Evolutionary conservation across 2,888 invertebrate species (phyloP).

Genomic region (Drosophila peninsularis): DNA sequence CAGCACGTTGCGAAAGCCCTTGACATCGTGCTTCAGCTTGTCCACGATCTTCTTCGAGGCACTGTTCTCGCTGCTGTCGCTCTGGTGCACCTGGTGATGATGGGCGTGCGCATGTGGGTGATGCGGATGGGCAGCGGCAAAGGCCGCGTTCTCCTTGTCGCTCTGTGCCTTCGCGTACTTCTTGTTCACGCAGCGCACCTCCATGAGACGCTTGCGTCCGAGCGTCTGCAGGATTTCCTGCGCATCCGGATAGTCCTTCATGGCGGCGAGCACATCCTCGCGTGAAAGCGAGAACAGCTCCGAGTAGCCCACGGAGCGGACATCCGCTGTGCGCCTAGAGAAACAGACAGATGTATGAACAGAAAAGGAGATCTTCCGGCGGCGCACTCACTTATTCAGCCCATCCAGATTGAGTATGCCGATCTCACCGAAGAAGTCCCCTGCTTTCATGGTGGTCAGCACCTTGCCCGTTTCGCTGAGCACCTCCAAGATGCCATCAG

Average conservation of each 20-base stretch:
- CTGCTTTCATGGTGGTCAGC: conserved; percentile 97
- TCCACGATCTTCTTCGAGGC: conserved; percentile 92
- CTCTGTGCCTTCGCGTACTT: conserved; percentile 83
- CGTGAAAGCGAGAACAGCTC: conserved; percentile 96
- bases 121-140: conserved; percentile 63
- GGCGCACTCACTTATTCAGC: conserved; percentile 92
- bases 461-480: conserved; percentile 97
- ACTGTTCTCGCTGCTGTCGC: conserved; percentile 86
- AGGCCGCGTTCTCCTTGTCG: conserved; percentile 80
- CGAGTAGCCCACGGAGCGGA: conserved; percentile 97
- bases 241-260: conserved; percentile 99
- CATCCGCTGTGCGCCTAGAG: conserved; percentile 95
- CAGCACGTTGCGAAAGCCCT: conserved; percentile 88
- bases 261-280: conserved; percentile 96
- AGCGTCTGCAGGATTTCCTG: conserved; percentile 96
- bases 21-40: conserved; percentile 93
- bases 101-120: conserved; percentile 49
- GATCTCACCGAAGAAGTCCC: conserved; percentile 99
- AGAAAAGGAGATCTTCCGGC: too few relatives aligned
- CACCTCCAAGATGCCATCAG: conserved; percentile 97
- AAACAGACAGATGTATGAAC: too few relatives aligned
- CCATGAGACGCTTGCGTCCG: conserved; percentile 93
- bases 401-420: conserved; percentile 98
- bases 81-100: conserved; percentile 77
- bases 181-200: conserved; percentile 89